phyloP scores from a whole-genome alignment of 1,140 invertebrate species.

The Lasaia peninsularis region DNA sequence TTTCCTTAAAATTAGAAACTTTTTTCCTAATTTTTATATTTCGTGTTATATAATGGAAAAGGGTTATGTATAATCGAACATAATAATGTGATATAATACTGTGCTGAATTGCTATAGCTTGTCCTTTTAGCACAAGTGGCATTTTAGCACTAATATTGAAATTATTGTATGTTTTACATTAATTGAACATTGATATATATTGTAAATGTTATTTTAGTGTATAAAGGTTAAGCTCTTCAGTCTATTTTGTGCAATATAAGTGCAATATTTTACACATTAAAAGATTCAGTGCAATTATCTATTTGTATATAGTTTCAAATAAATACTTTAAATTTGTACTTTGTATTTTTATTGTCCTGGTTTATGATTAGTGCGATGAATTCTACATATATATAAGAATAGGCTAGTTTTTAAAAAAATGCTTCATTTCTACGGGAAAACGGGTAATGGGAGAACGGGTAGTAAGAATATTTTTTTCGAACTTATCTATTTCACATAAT shows the following conservation, averaged over 20 bases:
- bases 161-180: not conserved
- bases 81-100: not conserved
- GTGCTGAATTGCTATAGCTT: not conserved
- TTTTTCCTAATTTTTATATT: no score
- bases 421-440: no score
- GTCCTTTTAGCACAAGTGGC: not conserved
- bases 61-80: no score
- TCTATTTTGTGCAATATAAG: conserved; percentile 31
- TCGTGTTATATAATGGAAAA: no score
- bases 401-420: no score
- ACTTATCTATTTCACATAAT: no score
- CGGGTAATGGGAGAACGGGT: no score
- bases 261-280: conserved; percentile 31
- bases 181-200: conserved; percentile 7
- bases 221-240: conserved; percentile 14
- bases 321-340: not conserved
- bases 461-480: no score
- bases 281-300: conserved; percentile 23
- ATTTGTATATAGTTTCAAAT: conserved; percentile 24
- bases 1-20: no score
- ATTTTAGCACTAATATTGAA: not conserved
- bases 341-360: not conserved
- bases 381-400: no score
- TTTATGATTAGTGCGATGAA: no score
- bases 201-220: conserved; percentile 14